Evolutionary conservation across 23 tunicate species (phyloP), one percentile per base, ranked within the genome.

Genomic region (Clavelina lepadiformis): DNA sequence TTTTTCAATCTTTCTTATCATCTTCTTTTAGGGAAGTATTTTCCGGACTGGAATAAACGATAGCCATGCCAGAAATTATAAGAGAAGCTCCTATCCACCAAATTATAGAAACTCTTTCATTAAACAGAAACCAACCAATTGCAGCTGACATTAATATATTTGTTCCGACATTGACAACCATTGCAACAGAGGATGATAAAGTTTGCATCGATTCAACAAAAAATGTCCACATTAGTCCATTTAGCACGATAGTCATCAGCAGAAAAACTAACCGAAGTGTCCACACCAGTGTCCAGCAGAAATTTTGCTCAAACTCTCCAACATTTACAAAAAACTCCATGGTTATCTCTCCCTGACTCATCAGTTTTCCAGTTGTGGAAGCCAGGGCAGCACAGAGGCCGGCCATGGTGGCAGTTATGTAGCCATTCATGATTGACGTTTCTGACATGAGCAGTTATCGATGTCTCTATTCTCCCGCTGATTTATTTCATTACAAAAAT

Each of bases 171-270:
- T 85, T 85, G 6, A 85, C 15, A 3, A 85, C 94, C 29, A 78
- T 53, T 7, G 94, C 94, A 65, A 77, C 94, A 11, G 80, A 66
- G 0, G 94, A 67, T 5, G 30, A 44, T 24, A 85, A 34, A 2
- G 31, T 31, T 63, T 85, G 94, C 85, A 85, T 77, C 6, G 94
- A 85, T 71, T 85, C 94, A 50, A 77, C 81, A 71, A 85, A 85
- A 3, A 77, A 2, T 26, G 74, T 61, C 94, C 94, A 85, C 94
- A 85, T 85, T 0, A 71, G 44, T 21, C 80, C 67, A 56, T 85
- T 85, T n/a, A 77, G 37, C 0, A 65, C 25, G 31, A 85, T 3
- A 5, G 85, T 85, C 5, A 55, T 18, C 20, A 66, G 2, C 25
- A 85, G 7, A 30, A 71, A 72, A 3, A 77, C 7, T 1, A 36